phyloP scores from a whole-genome alignment of 2,888 invertebrate species.

The Carterocephalus palaemon region DNA sequence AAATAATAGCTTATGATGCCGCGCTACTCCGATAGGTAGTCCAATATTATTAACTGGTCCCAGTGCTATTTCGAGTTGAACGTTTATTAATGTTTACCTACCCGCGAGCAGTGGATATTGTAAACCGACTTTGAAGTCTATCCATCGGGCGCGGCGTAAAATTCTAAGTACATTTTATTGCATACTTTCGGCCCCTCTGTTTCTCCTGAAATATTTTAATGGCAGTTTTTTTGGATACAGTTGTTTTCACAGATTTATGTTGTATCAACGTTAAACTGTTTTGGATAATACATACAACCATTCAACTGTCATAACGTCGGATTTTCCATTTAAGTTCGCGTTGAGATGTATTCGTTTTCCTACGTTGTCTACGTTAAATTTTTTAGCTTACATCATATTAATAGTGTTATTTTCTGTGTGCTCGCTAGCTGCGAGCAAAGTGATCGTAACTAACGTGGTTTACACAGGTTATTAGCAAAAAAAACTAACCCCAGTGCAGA shows the following conservation, averaged over 20 bases:
- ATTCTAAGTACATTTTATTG: slow-evolving; percentile 15
- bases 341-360: no score
- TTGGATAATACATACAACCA: slow-evolving; percentile 1
- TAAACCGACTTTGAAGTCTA: slow-evolving; percentile 17
- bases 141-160: slow-evolving; percentile 2
- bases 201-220: slow-evolving; percentile 16
- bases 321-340: no score
- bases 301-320: slow-evolving; percentile 5
- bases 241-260: not conserved
- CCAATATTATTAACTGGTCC: not conserved
- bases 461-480: no score
- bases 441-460: no score
- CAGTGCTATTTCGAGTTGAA: not conserved
- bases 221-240: slow-evolving; percentile 1
- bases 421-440: no score
- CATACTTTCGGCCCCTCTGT: slow-evolving; percentile 4
- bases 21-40: no score
- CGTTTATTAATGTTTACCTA: slow-evolving; percentile 8
- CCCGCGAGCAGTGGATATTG: no score
- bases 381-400: no score
- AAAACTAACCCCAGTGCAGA: no score
- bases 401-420: no score
- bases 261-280: not conserved
- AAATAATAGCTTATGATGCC: no score
- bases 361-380: no score